These are phyloP conservation scores for Gastracanthus pulcherrimus DNA, from an alignment of 2,888 invertebrate species.

Conservation along the genomic window DNA sequence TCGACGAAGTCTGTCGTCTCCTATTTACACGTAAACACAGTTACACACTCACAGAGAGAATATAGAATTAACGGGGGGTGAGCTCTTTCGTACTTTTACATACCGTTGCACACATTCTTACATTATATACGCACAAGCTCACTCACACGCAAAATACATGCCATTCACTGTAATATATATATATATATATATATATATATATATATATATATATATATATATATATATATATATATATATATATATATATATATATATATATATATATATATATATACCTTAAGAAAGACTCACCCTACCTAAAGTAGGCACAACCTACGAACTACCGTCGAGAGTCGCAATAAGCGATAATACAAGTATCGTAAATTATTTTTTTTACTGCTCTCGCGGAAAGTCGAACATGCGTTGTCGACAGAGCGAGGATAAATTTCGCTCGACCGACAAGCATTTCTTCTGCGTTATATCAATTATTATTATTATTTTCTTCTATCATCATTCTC, in stretches of 20 bases:
- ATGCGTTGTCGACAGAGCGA: slow-evolving; percentile 51
- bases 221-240: slow-evolving; percentile 9
- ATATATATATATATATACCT: neutral
- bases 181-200: neutral
- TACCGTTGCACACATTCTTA: neutral
- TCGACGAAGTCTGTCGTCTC: slow-evolving; percentile 33
- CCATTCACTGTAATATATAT: neutral
- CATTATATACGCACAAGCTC: too few species aligned
- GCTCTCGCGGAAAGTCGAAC: neutral
- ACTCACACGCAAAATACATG: neutral
- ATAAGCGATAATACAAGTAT: neutral
- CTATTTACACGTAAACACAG: slow-evolving; percentile 39
- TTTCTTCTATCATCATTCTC: neutral
- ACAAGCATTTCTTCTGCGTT: slow-evolving; percentile 45
- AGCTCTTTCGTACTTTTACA: slow-evolving; percentile 10
- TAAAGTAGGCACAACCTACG: slow-evolving; percentile 48
- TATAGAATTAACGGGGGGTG: neutral
- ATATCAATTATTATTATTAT: neutral
- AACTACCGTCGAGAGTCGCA: neutral
- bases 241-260: neutral
- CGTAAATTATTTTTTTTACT: neutral
- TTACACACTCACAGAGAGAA: slow-evolving; percentile 47
- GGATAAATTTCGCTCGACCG: slow-evolving; percentile 38
- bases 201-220: slow-evolving; percentile 11
- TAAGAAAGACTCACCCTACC: slow-evolving; percentile 30